A percentile compares a stretch with the other conserved stretches of the same genome.
Conservation (phyloP, 2,888 invertebrate species). For the Hemithea aestivaria region DNA sequence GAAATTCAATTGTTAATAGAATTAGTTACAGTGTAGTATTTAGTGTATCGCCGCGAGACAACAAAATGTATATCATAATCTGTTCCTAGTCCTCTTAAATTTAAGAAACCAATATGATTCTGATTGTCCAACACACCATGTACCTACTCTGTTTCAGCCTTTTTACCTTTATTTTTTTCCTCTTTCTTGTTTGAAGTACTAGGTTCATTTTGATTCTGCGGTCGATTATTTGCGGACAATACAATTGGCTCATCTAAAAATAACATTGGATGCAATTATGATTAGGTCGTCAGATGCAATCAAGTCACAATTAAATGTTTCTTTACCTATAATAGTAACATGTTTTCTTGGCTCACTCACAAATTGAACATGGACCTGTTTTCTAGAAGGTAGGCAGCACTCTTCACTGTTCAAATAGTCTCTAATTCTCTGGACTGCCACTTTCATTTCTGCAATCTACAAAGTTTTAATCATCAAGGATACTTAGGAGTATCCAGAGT, state of each 20-base stretch:
- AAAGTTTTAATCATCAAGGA: slow-evolving; percentile 1
- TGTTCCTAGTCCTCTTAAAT: too few relatives aligned
- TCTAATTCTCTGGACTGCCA: slow-evolving; percentile 65
- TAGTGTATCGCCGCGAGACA: too few relatives aligned
- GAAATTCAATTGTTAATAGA: background rate
- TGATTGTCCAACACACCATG: too few relatives aligned
- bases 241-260: slow-evolving; percentile 16
- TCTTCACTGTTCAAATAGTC: slow-evolving; percentile 65
- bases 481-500: too few relatives aligned
- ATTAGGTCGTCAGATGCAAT: too few relatives aligned
- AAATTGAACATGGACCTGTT: slow-evolving; percentile 46
- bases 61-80: too few relatives aligned
- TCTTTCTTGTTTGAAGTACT: slow-evolving; percentile 43
- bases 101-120: too few relatives aligned
- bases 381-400: slow-evolving; percentile 48
- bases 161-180: slow-evolving; percentile 37
- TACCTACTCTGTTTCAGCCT: too few relatives aligned
- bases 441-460: slow-evolving; percentile 70
- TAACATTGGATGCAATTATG: background rate
- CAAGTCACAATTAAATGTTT: background rate
- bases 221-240: slow-evolving; percentile 3
- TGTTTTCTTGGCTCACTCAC: slow-evolving; percentile 44
- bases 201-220: slow-evolving; percentile 26
- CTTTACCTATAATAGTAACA: slow-evolving; percentile 54
- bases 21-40: too few relatives aligned